phyloP scores from a whole-genome alignment of 2,797 vertebrate species.

The Epinephelus coioides region DNA sequence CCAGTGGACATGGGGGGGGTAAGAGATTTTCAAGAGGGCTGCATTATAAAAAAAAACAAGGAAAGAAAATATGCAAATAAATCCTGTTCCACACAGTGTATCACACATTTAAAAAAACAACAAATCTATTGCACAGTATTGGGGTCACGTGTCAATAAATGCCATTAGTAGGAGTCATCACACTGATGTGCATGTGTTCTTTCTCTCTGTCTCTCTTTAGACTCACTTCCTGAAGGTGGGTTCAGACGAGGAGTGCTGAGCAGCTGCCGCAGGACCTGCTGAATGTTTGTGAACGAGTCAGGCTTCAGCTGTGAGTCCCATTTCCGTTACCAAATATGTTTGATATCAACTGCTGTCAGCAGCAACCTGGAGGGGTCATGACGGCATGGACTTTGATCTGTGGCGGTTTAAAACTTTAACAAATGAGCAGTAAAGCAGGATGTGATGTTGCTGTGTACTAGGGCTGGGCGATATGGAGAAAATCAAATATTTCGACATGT shows the following conservation, averaged over 20 bases:
- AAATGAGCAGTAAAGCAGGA: slow-evolving; percentile 2
- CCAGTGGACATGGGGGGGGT: not conserved
- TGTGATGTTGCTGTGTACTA: not conserved
- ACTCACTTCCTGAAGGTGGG: slow-evolving; percentile 24
- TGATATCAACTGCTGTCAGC: not conserved
- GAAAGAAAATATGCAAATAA: not conserved
- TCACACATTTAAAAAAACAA: slow-evolving; percentile 27
- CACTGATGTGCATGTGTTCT: slow-evolving; percentile 13
- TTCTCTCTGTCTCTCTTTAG: slow-evolving; percentile 5
- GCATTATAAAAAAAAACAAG: slow-evolving; percentile 1
- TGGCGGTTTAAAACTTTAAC: not conserved
- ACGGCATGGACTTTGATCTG: slow-evolving; percentile 1
- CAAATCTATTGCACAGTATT: slow-evolving; percentile 70
- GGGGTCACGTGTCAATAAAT: slow-evolving; percentile 59
- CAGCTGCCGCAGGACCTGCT: slow-evolving; percentile 28
- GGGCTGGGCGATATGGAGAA: too few species aligned
- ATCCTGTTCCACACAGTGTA: slow-evolving; percentile 35
- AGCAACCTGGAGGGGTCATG: not conserved
- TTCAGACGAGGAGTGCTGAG: not conserved
- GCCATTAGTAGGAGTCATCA: not conserved
- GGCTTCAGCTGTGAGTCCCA: not conserved
- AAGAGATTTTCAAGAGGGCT: slow-evolving; percentile 5
- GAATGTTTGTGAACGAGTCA: not conserved
- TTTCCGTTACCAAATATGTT: not conserved
- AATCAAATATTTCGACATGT: too few species aligned